These are phyloP conservation scores for Cygnus buccinator DNA, from an alignment of 2,113 vertebrate genomes.

Conservation along the genomic window DNA sequence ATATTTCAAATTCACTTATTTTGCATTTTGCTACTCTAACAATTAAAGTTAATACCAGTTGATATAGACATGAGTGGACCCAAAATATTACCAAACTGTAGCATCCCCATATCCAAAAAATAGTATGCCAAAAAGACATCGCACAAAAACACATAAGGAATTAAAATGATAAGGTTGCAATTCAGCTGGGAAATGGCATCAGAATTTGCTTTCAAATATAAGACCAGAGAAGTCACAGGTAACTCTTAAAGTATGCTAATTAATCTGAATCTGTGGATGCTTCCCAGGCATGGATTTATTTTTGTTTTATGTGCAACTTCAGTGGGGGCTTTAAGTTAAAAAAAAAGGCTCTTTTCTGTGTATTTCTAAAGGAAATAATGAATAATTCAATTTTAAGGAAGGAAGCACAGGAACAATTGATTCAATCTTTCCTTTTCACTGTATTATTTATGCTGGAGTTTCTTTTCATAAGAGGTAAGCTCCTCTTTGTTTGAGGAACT, in stretches of 20 bases:
- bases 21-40: background rate
- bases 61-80: background rate
- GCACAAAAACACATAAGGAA: background rate
- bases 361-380: conserved; percentile 46
- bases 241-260: background rate
- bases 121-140: background rate
- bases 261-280: background rate
- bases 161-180: background rate
- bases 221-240: background rate
- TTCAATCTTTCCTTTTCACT: conserved; percentile 1
- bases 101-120: background rate
- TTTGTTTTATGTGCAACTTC: background rate
- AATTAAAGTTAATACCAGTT: background rate
- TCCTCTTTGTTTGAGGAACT: background rate
- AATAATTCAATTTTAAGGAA: conserved; percentile 54
- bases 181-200: background rate
- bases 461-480: background rate
- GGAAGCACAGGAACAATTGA: conserved; percentile 8
- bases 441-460: background rate
- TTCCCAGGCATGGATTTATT: background rate
- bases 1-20: background rate
- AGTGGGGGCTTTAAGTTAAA: background rate
- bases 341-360: background rate
- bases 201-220: conserved; percentile 1
- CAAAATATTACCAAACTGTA: background rate